These are phyloP conservation scores for Ancistrus triradiatus DNA, from an alignment of 2,113 vertebrate genomes.

Conservation along the genomic window DNA sequence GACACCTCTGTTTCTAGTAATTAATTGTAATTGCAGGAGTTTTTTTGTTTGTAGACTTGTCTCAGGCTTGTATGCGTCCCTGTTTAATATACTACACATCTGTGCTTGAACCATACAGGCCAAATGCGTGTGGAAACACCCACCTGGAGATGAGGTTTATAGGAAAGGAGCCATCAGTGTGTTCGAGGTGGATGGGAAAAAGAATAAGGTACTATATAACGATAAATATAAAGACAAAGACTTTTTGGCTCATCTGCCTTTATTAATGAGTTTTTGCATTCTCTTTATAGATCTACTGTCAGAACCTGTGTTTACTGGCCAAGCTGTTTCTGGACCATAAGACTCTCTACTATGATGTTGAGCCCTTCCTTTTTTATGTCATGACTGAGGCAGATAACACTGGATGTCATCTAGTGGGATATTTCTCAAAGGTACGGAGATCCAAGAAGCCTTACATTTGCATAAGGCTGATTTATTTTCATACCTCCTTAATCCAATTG, in stretches of 20 bases:
- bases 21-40: too few relatives aligned
- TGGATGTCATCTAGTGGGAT: constrained; percentile 95
- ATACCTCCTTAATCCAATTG: too few relatives aligned
- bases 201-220: constrained; percentile 82
- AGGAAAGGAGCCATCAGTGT: constrained; percentile 93
- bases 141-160: constrained; percentile 95
- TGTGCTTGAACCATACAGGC: constrained; percentile 77
- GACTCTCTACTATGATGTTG: constrained; percentile 95
- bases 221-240: background rate
- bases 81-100: too few relatives aligned
- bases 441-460: too few relatives aligned
- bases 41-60: too few relatives aligned
- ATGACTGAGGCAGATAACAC: constrained; percentile 99
- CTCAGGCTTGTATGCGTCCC: too few relatives aligned
- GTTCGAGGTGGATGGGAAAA: constrained; percentile 98
- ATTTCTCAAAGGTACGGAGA: constrained; percentile 96
- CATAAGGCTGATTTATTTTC: too few relatives aligned
- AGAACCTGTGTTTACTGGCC: constrained; percentile 95
- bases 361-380: constrained; percentile 98
- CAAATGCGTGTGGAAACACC: constrained; percentile 98
- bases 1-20: too few relatives aligned
- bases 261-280: background rate
- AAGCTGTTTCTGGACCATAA: constrained; percentile 99
- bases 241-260: background rate
- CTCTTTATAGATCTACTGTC: constrained; percentile 87